Percentiles rank a stretch among this genome's conserved stretches.
Conservation (phyloP, 1,140 invertebrate genomes). For the Neuroterus valhalla region DNA sequence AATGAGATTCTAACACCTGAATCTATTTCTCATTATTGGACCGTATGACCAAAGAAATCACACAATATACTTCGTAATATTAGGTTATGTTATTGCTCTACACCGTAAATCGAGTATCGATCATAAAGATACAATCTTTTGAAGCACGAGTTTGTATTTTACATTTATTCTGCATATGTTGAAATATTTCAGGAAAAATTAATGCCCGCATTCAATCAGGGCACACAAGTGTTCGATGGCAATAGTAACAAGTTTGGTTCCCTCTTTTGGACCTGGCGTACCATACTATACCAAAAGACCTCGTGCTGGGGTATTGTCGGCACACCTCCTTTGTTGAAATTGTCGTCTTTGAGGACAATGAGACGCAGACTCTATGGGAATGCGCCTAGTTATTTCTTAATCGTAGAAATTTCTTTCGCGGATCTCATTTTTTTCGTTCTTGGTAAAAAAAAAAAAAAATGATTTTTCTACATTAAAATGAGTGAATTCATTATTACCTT, state of each 20-base stretch:
- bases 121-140: no score
- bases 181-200: not conserved
- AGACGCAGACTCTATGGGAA: not conserved
- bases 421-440: not conserved
- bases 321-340: constrained; percentile 12
- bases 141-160: no score
- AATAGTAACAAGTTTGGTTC: constrained; percentile 23
- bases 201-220: not conserved
- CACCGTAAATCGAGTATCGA: no score
- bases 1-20: no score
- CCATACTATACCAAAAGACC: not conserved
- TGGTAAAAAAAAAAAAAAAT: no score
- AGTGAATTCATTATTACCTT: no score
- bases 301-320: constrained; percentile 9
- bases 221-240: not conserved
- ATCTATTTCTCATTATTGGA: no score
- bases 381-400: constrained; percentile 26
- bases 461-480: no score
- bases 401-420: not conserved
- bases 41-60: no score
- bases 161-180: no score
- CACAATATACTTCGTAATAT: no score
- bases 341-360: constrained; percentile 16
- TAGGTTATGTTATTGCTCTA: no score
- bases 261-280: constrained; percentile 9